These are phyloP conservation scores for Nanorana parkeri DNA, from an alignment of 2,113 vertebrate genomes.

Conservation along the genomic window DNA sequence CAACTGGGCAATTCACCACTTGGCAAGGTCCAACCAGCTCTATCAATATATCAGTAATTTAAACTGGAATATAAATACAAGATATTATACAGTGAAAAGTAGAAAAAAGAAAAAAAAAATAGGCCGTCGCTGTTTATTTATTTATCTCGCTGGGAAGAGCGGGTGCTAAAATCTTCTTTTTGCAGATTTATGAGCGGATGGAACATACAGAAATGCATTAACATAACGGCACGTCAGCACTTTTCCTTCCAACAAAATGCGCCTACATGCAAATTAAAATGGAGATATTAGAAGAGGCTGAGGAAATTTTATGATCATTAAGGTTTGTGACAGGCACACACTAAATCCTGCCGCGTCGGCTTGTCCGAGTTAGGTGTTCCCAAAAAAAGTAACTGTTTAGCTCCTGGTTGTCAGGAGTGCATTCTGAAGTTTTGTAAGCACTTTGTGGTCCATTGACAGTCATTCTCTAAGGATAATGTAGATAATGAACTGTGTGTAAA, in stretches of 20 bases:
- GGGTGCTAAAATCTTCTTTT: conserved; percentile 36
- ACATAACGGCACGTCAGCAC: conserved; percentile 45
- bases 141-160: conserved; percentile 25
- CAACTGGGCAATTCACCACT: background rate
- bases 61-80: conserved; percentile 7
- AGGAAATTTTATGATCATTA: conserved; percentile 43
- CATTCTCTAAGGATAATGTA: too few species aligned
- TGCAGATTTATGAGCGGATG: conserved; percentile 46
- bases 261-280: conserved; percentile 52
- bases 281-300: conserved; percentile 37
- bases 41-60: conserved; percentile 11
- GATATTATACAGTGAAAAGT: conserved; percentile 6
- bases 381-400: background rate
- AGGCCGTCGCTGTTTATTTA: conserved; percentile 14
- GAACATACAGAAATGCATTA: conserved; percentile 45
- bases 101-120: background rate
- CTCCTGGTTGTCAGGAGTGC: background rate
- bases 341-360: conserved; percentile 39
- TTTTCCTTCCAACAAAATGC: conserved; percentile 34
- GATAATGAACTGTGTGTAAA: too few species aligned
- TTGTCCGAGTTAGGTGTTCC: background rate
- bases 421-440: too few species aligned
- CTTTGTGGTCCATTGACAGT: too few species aligned
- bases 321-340: conserved; percentile 46
- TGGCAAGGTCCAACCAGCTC: background rate